Evolutionary conservation across 1,140 invertebrate genomes (phyloP).

Genomic region (Schlechtendalia chinensis): DNA sequence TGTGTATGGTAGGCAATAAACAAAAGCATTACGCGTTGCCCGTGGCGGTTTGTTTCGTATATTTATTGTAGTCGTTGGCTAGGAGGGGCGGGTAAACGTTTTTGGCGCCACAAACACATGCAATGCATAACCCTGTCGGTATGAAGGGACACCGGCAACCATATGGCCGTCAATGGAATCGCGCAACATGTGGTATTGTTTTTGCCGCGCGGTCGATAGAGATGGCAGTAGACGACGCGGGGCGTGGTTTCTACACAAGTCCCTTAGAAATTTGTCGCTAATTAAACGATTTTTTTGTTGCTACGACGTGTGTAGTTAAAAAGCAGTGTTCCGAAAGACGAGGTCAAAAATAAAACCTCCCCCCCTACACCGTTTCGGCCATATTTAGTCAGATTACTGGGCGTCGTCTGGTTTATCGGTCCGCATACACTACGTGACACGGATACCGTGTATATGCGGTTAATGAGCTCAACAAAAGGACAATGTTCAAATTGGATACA

Average conservation of each 20-base stretch:
- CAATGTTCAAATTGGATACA: not conserved
- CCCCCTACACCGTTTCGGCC: not conserved
- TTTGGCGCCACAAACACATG: conserved; percentile 43
- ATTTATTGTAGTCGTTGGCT: not conserved
- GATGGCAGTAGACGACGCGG: too few relatives aligned
- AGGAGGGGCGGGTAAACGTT: conserved; percentile 21
- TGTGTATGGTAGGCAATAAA: conserved; percentile 19
- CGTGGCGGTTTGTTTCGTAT: not conserved
- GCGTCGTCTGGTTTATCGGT: conserved; percentile 32
- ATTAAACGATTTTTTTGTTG: conserved; percentile 30
- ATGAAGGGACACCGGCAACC: not conserved
- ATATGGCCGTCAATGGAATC: not conserved
- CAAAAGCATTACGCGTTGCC: not conserved
- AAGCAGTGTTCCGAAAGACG: not conserved
- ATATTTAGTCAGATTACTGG: conserved; percentile 6
- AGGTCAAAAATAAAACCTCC: conserved; percentile 12
- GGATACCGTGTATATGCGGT: not conserved
- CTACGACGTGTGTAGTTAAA: not conserved
- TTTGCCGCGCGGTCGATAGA: not conserved
- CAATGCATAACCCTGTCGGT: not conserved
- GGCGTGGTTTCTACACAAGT: not conserved
- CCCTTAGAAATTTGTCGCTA: conserved; percentile 45
- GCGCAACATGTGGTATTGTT: conserved; percentile 33
- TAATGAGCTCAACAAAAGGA: conserved; percentile 35
- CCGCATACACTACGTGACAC: too few relatives aligned